Conservation (phyloP, 1,140 invertebrate genomes). For the Laupala kohalensis region DNA sequence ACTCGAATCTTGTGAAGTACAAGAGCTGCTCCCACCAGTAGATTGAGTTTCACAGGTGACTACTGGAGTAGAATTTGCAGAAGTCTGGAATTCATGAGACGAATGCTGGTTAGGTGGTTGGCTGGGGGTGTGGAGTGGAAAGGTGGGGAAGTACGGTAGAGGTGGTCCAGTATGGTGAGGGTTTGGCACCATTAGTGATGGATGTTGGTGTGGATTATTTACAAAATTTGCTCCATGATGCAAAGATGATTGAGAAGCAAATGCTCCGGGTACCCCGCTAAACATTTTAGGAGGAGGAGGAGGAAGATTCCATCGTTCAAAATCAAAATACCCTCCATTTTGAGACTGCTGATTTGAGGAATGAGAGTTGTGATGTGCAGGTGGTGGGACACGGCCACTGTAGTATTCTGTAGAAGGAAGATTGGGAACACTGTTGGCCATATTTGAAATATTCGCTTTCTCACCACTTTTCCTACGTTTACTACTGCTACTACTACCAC, state of each 20-base stretch:
- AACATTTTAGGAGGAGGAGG: conserved; percentile 51
- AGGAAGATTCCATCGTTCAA: conserved; percentile 56
- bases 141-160: conserved; percentile 52
- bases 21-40: neutral
- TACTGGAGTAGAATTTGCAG: conserved; percentile 47
- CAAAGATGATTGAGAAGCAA: conserved; percentile 37
- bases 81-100: conserved; percentile 48
- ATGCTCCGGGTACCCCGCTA: conserved; percentile 33
- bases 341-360: conserved; percentile 41
- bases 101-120: conserved; percentile 26
- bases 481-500: conserved; percentile 4
- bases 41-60: conserved; percentile 15
- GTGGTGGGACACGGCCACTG: conserved; percentile 46
- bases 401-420: conserved; percentile 41
- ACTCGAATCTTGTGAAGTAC: conserved; percentile 21
- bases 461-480: conserved; percentile 18
- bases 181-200: conserved; percentile 45
- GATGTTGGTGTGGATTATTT: conserved; percentile 39
- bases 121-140: conserved; percentile 46
- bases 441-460: conserved; percentile 24
- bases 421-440: conserved; percentile 33
- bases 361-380: conserved; percentile 46
- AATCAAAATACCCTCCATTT: conserved; percentile 55
- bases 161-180: conserved; percentile 37
- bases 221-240: conserved; percentile 39